Base-by-base conservation (phyloP, 2,113 vertebrate genomes). In the Phycodurus eques region DNA sequence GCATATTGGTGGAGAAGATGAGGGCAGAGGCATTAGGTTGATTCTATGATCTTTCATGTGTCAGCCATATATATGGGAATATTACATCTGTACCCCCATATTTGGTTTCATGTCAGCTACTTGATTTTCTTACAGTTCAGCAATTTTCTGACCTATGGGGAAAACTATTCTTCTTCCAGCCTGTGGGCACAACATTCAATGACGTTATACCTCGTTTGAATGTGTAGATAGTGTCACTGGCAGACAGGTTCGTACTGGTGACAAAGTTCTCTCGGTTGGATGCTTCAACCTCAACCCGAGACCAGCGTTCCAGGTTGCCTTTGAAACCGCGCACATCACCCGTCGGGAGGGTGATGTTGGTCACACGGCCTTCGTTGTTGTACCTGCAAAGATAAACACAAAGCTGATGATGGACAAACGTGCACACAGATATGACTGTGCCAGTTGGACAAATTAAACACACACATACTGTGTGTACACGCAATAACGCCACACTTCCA, bases 321-420 rank as follows among this genome's bases (percentile, higher is more conserved):
- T 95, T 95, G 91, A 96, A 97, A 84, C 94, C 96, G 79, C 92
- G 96, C 81, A 99, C 96, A 71, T 98, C 96, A 19, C 96, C 96
- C 0, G 97, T 99, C 0, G 96, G 96, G 82, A 96, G 94, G 33
- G 97, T 99, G 51, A 94, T 94, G 20, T 98, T 99, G 90, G 94
- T 96, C 83, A 97, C 90, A 42, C 97, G 95, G 62, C 97, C 97
- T 69, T 97, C 94, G 0, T 90, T 86, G 86, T 96, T 95, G 82
- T 99, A 99, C 87, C 96, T 98, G 88, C 46, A 83, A 88, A 35
- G 71, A 73, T 7, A 75, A 72, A 70, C 72, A 77, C 7, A 72
- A 19, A 65, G 49, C 7, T 7, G 4, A 35, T 80, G 69, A 80
- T 42, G 62, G 47, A 77, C 62, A 69, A 69, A 6, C 22, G 35